phyloP scores from a whole-genome alignment of 2,797 vertebrate genomes.

The Gorsachius magnificus region DNA sequence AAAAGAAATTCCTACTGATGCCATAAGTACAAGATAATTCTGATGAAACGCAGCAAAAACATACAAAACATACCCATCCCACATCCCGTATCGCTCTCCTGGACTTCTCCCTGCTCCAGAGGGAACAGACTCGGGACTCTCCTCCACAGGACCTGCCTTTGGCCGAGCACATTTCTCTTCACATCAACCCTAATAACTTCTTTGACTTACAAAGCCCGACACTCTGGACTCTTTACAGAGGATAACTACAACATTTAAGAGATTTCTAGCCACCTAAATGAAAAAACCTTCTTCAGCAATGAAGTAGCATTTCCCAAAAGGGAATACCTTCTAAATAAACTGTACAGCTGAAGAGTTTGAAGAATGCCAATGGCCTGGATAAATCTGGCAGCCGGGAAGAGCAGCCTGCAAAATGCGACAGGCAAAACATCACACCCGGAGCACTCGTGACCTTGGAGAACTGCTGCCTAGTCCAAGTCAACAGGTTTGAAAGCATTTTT shows the following conservation, averaged over 20 bases:
- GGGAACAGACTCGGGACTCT: accelerated
- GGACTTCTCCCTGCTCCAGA: background rate
- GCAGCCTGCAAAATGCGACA: accelerated
- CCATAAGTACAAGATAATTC: background rate
- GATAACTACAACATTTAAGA: too few relatives aligned
- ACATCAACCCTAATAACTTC: background rate
- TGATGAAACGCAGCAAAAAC: background rate
- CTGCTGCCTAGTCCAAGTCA: too few relatives aligned
- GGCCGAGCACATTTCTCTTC: accelerated
- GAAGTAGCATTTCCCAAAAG: background rate
- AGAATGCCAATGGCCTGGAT: accelerated
- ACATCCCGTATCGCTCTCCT: accelerated
- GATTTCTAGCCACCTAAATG: accelerated
- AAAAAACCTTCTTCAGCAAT: background rate
- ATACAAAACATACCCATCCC: accelerated
- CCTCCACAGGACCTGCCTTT: accelerated
- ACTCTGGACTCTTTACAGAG: background rate
- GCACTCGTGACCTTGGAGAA: background rate
- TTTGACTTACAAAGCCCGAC: accelerated
- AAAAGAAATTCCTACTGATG: background rate
- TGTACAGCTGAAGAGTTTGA: accelerated
- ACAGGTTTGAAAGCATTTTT: background rate
- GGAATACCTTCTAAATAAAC: background rate
- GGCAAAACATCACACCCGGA: too few relatives aligned
- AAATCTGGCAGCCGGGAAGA: background rate